These are phyloP conservation scores for Eciton burchellii DNA, from an alignment of 1,140 invertebrate species.

Conservation along the genomic window DNA sequence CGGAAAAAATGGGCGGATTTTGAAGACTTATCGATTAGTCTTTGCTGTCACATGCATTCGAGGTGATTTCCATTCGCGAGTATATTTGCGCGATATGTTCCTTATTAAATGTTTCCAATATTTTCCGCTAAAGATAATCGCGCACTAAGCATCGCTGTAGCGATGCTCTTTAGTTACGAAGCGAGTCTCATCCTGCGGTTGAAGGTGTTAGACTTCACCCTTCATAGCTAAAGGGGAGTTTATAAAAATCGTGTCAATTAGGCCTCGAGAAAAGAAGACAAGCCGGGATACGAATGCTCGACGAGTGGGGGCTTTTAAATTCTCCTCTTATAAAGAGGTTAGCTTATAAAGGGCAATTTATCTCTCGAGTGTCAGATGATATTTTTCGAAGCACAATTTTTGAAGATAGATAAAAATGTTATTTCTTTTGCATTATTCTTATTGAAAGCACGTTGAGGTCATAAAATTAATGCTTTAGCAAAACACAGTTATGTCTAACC, in stretches of 20 bases:
- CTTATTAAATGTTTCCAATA: constrained; percentile 19
- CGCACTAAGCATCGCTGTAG: constrained; percentile 65
- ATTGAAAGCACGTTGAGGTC: not conserved
- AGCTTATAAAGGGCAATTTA: constrained; percentile 70
- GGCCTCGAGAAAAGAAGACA: constrained; percentile 71
- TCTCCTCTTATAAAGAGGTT: constrained; percentile 72
- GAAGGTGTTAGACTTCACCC: constrained; percentile 75
- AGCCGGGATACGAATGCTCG: constrained; percentile 62
- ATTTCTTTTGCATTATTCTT: not conserved
- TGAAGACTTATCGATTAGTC: not conserved
- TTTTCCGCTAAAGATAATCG: constrained; percentile 66
- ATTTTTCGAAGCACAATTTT: constrained; percentile 31
- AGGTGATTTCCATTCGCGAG: not conserved
- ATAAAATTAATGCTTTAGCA: not conserved
- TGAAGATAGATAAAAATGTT: not conserved
- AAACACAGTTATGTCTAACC: not conserved
- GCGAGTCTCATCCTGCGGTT: constrained; percentile 66
- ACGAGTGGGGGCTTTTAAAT: constrained; percentile 63
- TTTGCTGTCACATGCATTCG: not conserved
- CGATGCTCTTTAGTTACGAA: constrained; percentile 69
- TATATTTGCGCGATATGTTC: not conserved
- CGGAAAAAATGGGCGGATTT: not conserved
- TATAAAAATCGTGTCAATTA: constrained; percentile 82
- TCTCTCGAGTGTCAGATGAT: constrained; percentile 40
- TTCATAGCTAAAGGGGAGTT: constrained; percentile 71